These are phyloP conservation scores for Actinernus sp. DNA, from an alignment of 92 coral and sea anemone species.

Conservation along the genomic window DNA sequence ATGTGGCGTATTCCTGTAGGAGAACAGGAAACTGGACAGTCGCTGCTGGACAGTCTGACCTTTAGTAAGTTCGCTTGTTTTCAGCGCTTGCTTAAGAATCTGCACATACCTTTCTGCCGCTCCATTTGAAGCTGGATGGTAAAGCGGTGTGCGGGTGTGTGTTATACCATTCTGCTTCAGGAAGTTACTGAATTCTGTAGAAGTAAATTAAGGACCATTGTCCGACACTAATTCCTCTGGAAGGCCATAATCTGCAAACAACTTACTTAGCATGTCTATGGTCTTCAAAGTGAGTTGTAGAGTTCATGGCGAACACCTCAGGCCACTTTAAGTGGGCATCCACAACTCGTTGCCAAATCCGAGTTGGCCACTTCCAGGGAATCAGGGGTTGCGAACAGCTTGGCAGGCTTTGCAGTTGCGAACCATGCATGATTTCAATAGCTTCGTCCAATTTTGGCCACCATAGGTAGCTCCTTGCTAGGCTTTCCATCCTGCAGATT, in stretches of 20 bases:
- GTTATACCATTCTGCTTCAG: conserved; percentile 31
- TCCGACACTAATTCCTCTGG: conserved; percentile 49
- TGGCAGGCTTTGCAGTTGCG: conserved; percentile 49
- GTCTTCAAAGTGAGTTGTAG: conserved; percentile 44
- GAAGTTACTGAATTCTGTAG: conserved; percentile 32
- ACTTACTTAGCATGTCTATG: conserved; percentile 34
- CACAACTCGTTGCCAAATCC: conserved; percentile 58
- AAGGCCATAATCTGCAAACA: conserved; percentile 54
- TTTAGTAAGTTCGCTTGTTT: conserved; percentile 34
- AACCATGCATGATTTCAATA: conserved; percentile 33
- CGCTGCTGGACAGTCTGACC: conserved; percentile 48
- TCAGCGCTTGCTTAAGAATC: conserved; percentile 46
- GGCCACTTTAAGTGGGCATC: conserved; percentile 79
- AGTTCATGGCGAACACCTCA: conserved; percentile 43
- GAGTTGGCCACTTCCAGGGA: conserved; percentile 69
- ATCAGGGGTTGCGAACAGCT: conserved; percentile 32
- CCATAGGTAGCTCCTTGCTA: conserved; percentile 57
- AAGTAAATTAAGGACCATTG: conserved; percentile 48
- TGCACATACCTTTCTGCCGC: conserved; percentile 48
- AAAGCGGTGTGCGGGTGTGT: conserved; percentile 32
- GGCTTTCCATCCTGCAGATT: conserved; percentile 49
- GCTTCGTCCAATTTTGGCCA: conserved; percentile 56
- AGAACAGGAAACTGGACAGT: conserved; percentile 54
- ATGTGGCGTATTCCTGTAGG: conserved; percentile 47
- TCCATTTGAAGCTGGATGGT: conserved; percentile 55